Evolutionary conservation across 2,797 vertebrate genomes (phyloP).

Genomic region (Austrolebias charrua): DNA sequence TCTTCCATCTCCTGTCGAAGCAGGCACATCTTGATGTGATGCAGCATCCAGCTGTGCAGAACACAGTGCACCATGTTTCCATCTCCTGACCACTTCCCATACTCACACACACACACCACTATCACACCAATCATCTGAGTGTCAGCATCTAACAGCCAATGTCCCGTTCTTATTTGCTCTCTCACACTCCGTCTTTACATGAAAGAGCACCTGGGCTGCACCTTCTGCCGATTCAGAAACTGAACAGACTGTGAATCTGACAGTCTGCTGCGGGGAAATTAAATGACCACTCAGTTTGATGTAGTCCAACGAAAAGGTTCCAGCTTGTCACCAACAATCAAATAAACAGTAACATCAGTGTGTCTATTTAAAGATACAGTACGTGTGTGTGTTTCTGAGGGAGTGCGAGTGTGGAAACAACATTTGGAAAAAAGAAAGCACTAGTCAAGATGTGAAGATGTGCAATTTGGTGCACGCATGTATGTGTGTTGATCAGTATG

Average conservation of each 20-base stretch:
- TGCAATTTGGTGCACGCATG: constrained; percentile 20
- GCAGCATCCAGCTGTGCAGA: constrained; percentile 1
- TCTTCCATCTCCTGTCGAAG: not conserved
- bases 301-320: constrained; percentile 41
- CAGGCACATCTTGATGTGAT: not conserved
- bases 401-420: constrained; percentile 27
- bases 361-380: constrained; percentile 47
- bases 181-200: constrained; percentile 15
- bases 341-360: constrained; percentile 48
- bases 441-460: constrained; percentile 26
- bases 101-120: constrained; percentile 19
- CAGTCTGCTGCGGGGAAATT: constrained; percentile 49
- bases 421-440: constrained; percentile 18
- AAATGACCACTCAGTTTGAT: constrained; percentile 45
- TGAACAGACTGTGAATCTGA: constrained; percentile 38
- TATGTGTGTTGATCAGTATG: constrained; percentile 37
- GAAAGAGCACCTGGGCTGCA: constrained; percentile 24
- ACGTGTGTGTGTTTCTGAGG: constrained; percentile 4
- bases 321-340: constrained; percentile 43
- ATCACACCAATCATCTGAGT: constrained; percentile 43
- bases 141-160: constrained; percentile 28
- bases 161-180: constrained; percentile 24
- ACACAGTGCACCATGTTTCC: constrained; percentile 17
- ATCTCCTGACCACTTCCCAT: constrained; percentile 19
- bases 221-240: constrained; percentile 33